Evolutionary conservation across 1,140 invertebrate species (phyloP).

Genomic region (Bombus sibiricus): DNA sequence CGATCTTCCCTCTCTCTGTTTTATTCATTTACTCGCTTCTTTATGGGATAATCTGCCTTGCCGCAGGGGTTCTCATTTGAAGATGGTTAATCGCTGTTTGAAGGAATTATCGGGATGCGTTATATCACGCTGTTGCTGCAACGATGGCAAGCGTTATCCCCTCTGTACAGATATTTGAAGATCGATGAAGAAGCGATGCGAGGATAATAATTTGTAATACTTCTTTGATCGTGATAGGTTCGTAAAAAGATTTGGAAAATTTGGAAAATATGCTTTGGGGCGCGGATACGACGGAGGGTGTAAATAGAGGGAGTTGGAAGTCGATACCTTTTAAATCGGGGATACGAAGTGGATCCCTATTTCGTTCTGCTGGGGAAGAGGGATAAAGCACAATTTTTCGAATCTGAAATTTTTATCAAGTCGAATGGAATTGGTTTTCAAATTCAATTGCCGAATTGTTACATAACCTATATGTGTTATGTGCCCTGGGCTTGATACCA

Average conservation of each 20-base stretch:
- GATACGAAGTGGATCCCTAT: no score
- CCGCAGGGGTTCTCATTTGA: neutral
- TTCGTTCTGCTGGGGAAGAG: neutral
- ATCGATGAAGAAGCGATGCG: no score
- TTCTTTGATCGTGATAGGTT: neutral
- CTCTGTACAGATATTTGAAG: no score
- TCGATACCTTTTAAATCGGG: neutral
- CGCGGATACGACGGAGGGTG: neutral
- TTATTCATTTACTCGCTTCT: slow-evolving; percentile 10
- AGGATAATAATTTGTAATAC: neutral
- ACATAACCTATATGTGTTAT: no score
- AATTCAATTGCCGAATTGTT: neutral
- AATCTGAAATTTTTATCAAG: neutral
- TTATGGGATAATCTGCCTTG: slow-evolving; percentile 14
- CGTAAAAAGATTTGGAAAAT: neutral
- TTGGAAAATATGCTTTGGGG: neutral
- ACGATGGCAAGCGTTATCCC: no score
- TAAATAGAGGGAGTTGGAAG: neutral
- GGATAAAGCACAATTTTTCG: neutral
- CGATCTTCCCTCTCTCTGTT: neutral
- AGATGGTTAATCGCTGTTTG: neutral
- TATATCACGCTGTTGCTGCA: no score
- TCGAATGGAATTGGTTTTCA: neutral
- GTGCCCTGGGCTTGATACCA: no score
- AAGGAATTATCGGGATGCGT: neutral